Evolutionary conservation across 2,888 invertebrate species (phyloP).

Genomic region (Microctonus hyperodae): DNA sequence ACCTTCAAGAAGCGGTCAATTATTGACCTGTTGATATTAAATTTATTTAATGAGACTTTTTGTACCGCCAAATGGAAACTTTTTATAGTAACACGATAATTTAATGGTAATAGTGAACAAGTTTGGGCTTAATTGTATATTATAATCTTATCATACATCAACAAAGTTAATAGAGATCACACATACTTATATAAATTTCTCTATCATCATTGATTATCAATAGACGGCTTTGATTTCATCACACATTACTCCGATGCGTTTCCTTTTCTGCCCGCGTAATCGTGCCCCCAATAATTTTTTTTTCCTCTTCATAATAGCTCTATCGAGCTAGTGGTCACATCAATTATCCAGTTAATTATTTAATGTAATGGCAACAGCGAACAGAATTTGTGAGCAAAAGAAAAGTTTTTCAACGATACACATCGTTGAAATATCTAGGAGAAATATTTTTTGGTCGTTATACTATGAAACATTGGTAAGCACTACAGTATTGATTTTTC

Average conservation of each 20-base stretch:
- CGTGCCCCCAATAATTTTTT: conserved; percentile 5
- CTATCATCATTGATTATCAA: not conserved
- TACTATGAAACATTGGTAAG: not conserved
- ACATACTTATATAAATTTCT: not conserved
- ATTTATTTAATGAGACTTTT: not conserved
- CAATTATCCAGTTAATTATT: conserved; percentile 19
- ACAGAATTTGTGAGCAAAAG: not conserved
- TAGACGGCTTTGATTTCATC: not conserved
- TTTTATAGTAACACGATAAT: not conserved
- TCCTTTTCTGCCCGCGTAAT: not conserved
- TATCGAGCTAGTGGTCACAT: not conserved
- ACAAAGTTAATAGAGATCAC: not conserved
- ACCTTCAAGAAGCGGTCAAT: not conserved
- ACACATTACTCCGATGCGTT: not conserved
- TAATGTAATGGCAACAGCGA: not conserved
- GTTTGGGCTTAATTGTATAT: not conserved
- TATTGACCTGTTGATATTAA: not conserved
- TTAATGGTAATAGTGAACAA: not conserved
- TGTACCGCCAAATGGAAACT: not conserved
- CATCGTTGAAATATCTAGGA: not conserved
- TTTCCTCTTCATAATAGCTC: conserved; percentile 6
- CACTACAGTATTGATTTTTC: not conserved
- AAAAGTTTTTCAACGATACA: not conserved
- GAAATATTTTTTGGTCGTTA: not conserved
- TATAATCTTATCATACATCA: not conserved